These are phyloP conservation scores for Dendrolimus kikuchii DNA, from an alignment of 1,140 invertebrate species.

Conservation along the genomic window DNA sequence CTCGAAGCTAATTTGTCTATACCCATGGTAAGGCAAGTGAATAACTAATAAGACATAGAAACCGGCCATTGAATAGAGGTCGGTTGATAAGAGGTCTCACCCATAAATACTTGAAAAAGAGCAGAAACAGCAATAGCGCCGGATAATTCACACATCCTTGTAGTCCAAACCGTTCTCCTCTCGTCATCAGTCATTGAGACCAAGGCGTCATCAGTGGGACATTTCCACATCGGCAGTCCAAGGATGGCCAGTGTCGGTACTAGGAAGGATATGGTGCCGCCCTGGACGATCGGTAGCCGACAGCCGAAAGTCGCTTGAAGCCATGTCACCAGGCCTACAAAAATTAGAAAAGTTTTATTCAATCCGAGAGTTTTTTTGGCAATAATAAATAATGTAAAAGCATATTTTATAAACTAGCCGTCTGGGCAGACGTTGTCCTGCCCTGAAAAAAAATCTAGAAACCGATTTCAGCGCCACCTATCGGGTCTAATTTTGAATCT, in stretches of 20 bases:
- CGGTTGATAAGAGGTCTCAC: constrained; percentile 71
- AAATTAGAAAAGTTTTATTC: too few species aligned
- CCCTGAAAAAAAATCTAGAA: too few species aligned
- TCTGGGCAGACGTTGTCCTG: too few species aligned
- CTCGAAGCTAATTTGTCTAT: too few species aligned
- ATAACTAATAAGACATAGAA: too few species aligned
- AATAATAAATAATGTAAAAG: too few species aligned
- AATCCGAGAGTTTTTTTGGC: too few species aligned
- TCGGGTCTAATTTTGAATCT: too few species aligned
- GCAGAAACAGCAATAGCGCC: constrained; percentile 90
- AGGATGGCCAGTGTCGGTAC: constrained; percentile 90
- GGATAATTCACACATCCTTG: constrained; percentile 86
- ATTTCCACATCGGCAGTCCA: constrained; percentile 83
- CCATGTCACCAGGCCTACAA: constrained; percentile 82
- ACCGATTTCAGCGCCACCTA: too few species aligned
- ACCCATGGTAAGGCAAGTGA: too few species aligned
- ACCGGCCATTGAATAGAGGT: neutral
- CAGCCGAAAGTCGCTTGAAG: constrained; percentile 87
- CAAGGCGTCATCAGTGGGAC: constrained; percentile 74
- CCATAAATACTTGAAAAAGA: constrained; percentile 83
- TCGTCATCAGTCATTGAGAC: constrained; percentile 74
- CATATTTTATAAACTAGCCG: too few species aligned
- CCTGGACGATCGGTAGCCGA: constrained; percentile 76
- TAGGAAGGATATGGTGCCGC: constrained; percentile 89
- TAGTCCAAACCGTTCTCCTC: constrained; percentile 80